Conservation (phyloP, 2,888 invertebrate genomes). For the Fragum fragum region DNA sequence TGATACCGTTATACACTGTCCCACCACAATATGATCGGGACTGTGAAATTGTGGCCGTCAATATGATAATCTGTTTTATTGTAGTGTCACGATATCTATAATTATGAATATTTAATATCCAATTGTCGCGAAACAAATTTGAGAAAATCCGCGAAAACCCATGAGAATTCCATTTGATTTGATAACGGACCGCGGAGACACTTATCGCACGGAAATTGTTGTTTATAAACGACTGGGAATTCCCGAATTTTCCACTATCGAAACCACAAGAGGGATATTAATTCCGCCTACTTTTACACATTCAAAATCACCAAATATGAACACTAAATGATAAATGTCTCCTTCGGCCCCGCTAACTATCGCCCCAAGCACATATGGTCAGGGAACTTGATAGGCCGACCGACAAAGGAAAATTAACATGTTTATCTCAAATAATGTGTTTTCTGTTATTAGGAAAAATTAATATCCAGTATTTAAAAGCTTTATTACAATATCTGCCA, state of each 20-base stretch:
- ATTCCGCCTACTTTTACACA: conserved; percentile 51
- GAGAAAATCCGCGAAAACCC: conserved; percentile 60
- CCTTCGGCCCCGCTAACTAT: conserved; percentile 25
- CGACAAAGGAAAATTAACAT: conserved; percentile 67
- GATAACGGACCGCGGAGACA: conserved; percentile 55
- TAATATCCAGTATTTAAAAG: conserved; percentile 63
- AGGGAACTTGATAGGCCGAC: conserved; percentile 52
- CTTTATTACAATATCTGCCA: conserved; percentile 51
- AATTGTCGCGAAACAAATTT: conserved; percentile 59
- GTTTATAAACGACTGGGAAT: conserved; percentile 49
- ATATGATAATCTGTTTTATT: conserved; percentile 24
- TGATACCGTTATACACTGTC: conserved; percentile 8
- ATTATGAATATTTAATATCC: conserved; percentile 65
- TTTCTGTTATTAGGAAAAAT: conserved; percentile 55
- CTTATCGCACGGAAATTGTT: conserved; percentile 44
- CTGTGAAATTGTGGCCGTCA: conserved; percentile 1
- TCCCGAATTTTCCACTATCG: conserved; percentile 57
- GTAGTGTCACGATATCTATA: conserved; percentile 50
- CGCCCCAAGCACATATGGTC: conserved; percentile 61
- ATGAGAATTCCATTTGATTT: conserved; percentile 51
- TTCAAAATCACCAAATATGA: conserved; percentile 48
- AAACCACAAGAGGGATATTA: conserved; percentile 66
- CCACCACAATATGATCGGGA: conserved; percentile 21
- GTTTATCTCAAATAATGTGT: conserved; percentile 57
- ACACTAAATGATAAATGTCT: conserved; percentile 58